Base-by-base conservation (phyloP, 2,113 vertebrate species). In the Panthera leo region DNA sequence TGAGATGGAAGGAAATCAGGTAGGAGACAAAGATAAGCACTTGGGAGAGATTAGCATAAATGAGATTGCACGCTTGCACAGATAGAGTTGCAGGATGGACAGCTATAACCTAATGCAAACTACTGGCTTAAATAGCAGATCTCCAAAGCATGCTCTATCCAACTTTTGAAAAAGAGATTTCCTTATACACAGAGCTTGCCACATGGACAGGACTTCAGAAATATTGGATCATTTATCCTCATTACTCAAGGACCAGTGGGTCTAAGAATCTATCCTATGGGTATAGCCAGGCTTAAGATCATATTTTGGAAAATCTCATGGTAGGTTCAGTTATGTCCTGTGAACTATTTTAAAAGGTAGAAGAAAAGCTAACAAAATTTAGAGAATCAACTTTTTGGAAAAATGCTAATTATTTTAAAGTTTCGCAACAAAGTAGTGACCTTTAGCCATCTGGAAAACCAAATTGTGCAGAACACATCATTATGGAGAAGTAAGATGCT, bases 371-470 rank as follows among this genome's bases (percentile, higher is more conserved):
- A 89, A 53, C 13, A 27, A 18, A 53, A 88, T 83, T 95, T 70
- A 84, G 31, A 92, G 95, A 70, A n/a, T 61, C 1, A 39, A 36
- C 13, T 87, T 95, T 97, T 93, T 15, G 2, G 48, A n/a, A 89
- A 89, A 86, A 76, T 78, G 10, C 4, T 91, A 84, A 96, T 95
- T 95, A 78, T 75, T 97, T 92, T 65, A 80, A 91, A 21, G 58
- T 67, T 96, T 92, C 21, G 7, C 65, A 89, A 61, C 11, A 87
- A 86, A 25, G 12, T 27, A 67, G 36, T 94, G 70, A 89, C 79
- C 34, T 71, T 94, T 25, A 63, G 31, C 25, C 63, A 83, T 85
- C 61, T 93, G 51, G 63, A 96, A 96, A 96, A 92, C 83, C 63
- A 71, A 95, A 80, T 90, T 68, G 80, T 42, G 36, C 70, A 63